Evolutionary conservation across 2,113 vertebrate species (phyloP), one percentile per base, ranked within the genome.

Genomic region (Eupsittula cactorum): DNA sequence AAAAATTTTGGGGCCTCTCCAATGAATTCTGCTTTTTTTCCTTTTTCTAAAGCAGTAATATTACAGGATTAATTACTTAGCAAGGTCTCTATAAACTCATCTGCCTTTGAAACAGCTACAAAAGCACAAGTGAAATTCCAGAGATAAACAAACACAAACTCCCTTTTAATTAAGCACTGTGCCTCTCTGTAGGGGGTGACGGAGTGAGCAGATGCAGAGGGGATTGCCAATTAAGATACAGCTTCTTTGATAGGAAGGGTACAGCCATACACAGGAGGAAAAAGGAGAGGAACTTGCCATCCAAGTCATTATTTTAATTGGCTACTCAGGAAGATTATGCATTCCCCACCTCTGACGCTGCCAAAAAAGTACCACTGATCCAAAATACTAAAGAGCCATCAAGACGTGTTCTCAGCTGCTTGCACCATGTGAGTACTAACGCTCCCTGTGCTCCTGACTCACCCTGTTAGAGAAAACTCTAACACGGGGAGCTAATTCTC

Each of bases 271-370:
- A 80, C 88, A 92, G 91, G 95, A 93, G 91, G 77, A 84, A 82
- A 86, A 91, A 91, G 76, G 75, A 96, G 91, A 94, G 73, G 78
- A 97, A 95, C 80, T 88, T 80, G 76, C 93, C 80, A 93, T 89
- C 82, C 71, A 71, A 97, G 96, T 89, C 92, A 92, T 97, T 96
- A 87, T 92, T 97, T 97, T 98, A 98, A 98, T 96, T 97, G 92
- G 89, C 63, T 97, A 78, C 90, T 96, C 82, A 88, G 93, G 95
- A 82, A 83, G 67, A 97, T 80, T 85, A 78, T 93, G 63, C 82
- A 84, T 95, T 97, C 83, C 85, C 83, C 77, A 63, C 42, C 93
- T 90, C n/a, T 65, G 37, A 96, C 73, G 88, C 79, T 95, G 88
- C 82, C 93, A 95, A 81, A 91, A 65, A 75, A 77, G 84, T 62